Percentiles rank a stretch among this genome's conserved stretches.
Evolutionary conservation across 2,888 invertebrate species (phyloP).

Genomic region (Chydorus sphaericus): DNA sequence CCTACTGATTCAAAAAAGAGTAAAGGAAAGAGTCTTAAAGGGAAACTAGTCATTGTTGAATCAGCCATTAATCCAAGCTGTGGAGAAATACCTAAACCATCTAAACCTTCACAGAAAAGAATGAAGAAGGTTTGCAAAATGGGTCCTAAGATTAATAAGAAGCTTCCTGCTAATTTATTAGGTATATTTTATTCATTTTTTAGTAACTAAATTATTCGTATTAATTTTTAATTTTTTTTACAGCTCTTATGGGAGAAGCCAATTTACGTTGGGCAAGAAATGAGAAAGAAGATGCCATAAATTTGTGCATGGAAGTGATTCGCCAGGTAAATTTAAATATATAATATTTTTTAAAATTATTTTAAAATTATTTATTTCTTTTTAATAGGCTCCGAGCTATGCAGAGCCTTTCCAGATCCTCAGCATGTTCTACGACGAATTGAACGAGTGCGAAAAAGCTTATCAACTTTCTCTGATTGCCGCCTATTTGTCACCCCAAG

Average conservation of each 20-base stretch:
- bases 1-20: too few relatives aligned
- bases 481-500: constrained; percentile 63
- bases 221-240: too few relatives aligned
- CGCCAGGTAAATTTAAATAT: constrained; percentile 40
- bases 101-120: background rate
- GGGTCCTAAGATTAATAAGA: constrained; percentile 4
- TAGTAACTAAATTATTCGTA: too few relatives aligned
- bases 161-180: constrained; percentile 6
- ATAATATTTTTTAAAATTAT: background rate
- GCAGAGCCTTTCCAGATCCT: constrained; percentile 81
- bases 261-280: constrained; percentile 75
- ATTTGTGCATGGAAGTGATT: constrained; percentile 86
- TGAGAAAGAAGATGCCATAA: constrained; percentile 65
- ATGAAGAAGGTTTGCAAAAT: background rate
- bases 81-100: background rate
- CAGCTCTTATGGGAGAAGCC: constrained; percentile 90
- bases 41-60: too few relatives aligned
- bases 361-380: constrained; percentile 12
- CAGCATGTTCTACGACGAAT: constrained; percentile 71
- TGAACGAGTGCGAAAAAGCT: constrained; percentile 58
- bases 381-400: constrained; percentile 57
- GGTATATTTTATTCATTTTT: too few relatives aligned
- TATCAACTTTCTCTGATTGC: constrained; percentile 71
- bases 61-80: background rate
- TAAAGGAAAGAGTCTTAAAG: too few relatives aligned